Base-by-base conservation (phyloP, 2,888 invertebrate genomes). In the Agriopis aurantiaria region DNA sequence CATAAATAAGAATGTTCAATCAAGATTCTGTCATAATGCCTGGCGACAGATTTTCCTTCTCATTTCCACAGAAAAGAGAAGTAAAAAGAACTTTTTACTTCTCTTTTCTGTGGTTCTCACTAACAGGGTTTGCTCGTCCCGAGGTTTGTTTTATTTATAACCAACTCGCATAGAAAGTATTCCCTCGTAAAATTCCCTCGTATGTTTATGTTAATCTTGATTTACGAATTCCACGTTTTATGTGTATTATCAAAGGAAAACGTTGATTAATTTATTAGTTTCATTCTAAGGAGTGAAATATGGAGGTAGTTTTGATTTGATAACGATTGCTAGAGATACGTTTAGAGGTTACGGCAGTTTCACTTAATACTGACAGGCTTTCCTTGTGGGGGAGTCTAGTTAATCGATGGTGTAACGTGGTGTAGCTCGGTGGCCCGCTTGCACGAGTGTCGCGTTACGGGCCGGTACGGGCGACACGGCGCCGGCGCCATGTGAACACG, bases 401-500 rank as follows among this genome's bases (percentile, higher is more conserved):
- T 43, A 56, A 57, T 52, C 45, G 40, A 33, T 41, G 53, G 48
- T 43, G 68, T 63, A 62, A 69, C 65, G 66, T 75, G 68, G 75
- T 77, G 77, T 77, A 56, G 78, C 49, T 49, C 14, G 14, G 14
- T 46, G 49, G 49, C n/a, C 49, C 49, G 76, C 79, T 80, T 83
- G 87, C 87, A 85, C 85, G 87, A 80, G 80, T 80, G 82, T 80
- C 69, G 57, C 67, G 79, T 75, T 72, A 57, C 74, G 67, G 60
- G 68, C 49, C 68, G n/a, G 48, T 12, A 3, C 48, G 48, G n/a
- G 33, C 33, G 33, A n/a, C n/a, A n/a, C 48, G n/a, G 48, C n/a
- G 48, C 48, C 48, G 46, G 12, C n/a, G 53, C 68, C 68, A 60
- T 59, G 55, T 45, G 46, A 33, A 17, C 43, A 23, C 63, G 65